A percentile compares a stretch with the other conserved stretches of the same genome.
phyloP scores from a whole-genome alignment of 2,888 invertebrate genomes.

The Euzophera pinguis region DNA sequence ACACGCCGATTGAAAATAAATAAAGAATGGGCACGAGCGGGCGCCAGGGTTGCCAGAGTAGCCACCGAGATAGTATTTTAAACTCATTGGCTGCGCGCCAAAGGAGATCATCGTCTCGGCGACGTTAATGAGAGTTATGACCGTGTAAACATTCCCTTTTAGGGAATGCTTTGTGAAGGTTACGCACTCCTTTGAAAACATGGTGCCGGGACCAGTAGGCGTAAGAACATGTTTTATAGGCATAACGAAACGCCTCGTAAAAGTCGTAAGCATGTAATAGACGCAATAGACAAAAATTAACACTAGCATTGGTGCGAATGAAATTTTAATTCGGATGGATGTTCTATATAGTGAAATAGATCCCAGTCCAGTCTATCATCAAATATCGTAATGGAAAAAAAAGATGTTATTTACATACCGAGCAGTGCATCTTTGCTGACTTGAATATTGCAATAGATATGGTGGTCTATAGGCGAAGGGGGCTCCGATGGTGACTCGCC shows the following conservation, averaged over 20 bases:
- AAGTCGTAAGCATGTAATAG: background rate
- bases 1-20: conserved; percentile 40
- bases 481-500: conserved; percentile 57
- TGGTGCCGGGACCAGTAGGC: conserved; percentile 13
- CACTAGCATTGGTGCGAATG: background rate
- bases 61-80: conserved; percentile 48
- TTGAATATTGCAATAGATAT: conserved; percentile 73
- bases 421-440: conserved; percentile 62
- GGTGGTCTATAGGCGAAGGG: conserved; percentile 59
- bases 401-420: no score
- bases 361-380: no score
- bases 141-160: conserved; percentile 56
- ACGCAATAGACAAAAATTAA: background rate
- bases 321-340: no score
- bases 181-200: conserved; percentile 20
- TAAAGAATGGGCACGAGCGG: conserved; percentile 31
- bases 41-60: conserved; percentile 16
- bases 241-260: conserved; percentile 4
- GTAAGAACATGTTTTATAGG: conserved; percentile 11
- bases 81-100: conserved; percentile 58
- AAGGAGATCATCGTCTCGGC: conserved; percentile 33
- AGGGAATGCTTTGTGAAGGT: conserved; percentile 40
- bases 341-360: no score
- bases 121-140: conserved; percentile 49
- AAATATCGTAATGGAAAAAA: no score